Percentiles rank a stretch among this genome's conserved stretches.
These are phyloP conservation scores for Beaufortia kweichowensis DNA, from an alignment of 2,113 vertebrate species.

Conservation along the genomic window DNA sequence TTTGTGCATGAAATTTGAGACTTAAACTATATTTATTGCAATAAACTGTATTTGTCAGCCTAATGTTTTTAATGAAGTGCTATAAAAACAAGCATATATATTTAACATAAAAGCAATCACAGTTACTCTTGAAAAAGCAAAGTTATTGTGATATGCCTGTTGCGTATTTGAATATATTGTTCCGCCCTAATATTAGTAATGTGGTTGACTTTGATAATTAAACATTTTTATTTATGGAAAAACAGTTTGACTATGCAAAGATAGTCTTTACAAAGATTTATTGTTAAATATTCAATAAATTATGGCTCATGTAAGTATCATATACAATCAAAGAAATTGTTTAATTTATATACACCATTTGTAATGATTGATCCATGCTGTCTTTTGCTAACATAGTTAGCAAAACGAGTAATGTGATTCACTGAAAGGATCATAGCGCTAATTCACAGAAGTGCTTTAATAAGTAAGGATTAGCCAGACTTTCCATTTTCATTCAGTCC, in stretches of 20 bases:
- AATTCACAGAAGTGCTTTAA: slow-evolving; percentile 59
- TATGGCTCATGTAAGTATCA: slow-evolving; percentile 26
- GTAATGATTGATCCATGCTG: slow-evolving; percentile 34
- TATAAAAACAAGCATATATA: neutral
- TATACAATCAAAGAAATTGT: slow-evolving; percentile 40
- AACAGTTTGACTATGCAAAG: too few species aligned
- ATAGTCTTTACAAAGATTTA: neutral
- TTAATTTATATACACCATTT: slow-evolving; percentile 30
- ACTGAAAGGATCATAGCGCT: slow-evolving; percentile 63
- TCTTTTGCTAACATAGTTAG: slow-evolving; percentile 22
- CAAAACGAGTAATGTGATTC: slow-evolving; percentile 9
- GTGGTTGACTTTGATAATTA: too few species aligned
- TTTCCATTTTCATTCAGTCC: slow-evolving; percentile 39
- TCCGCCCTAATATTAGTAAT: too few species aligned
- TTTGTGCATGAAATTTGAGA: neutral
- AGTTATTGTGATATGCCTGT: too few species aligned
- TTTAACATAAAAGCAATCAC: slow-evolving; percentile 3
- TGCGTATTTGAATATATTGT: too few species aligned
- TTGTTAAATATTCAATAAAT: neutral
- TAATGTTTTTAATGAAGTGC: neutral
- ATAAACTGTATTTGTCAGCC: neutral
- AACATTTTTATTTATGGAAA: too few species aligned
- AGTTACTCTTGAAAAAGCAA: neutral
- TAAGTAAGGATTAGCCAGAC: slow-evolving; percentile 41
- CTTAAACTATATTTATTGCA: neutral